These are phyloP conservation scores for Poeciliopsis presidionis DNA, from an alignment of 2,797 vertebrate species.

Conservation along the genomic window DNA sequence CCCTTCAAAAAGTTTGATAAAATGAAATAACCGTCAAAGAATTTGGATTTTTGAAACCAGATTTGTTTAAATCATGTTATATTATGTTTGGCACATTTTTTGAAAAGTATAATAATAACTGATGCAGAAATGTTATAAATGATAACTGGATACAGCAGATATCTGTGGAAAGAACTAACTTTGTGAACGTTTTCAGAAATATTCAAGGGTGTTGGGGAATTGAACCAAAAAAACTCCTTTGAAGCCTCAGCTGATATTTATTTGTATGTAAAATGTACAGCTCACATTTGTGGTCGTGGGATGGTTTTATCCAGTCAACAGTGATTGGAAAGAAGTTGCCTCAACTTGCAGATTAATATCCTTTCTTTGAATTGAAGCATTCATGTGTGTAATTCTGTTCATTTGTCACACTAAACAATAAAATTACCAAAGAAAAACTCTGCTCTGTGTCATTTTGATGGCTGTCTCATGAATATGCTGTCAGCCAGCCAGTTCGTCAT, in stretches of 20 bases:
- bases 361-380: constrained; percentile 18
- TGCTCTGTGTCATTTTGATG: constrained; percentile 57
- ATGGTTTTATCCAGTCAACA: not conserved
- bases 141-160: not conserved
- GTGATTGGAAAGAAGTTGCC: not conserved
- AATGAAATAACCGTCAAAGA: not conserved
- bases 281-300: not conserved
- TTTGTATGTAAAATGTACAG: not conserved
- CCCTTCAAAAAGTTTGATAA: not conserved
- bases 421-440: constrained; percentile 47
- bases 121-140: no score
- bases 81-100: not conserved
- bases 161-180: not conserved
- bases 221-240: not conserved
- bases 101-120: no score
- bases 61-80: not conserved
- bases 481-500: constrained; percentile 74
- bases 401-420: constrained; percentile 40
- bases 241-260: not conserved
- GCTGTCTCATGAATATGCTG: constrained; percentile 64
- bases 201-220: not conserved
- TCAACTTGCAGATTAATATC: not conserved
- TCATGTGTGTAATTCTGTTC: constrained; percentile 16
- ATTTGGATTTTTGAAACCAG: not conserved
- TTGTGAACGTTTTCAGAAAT: not conserved